A percentile compares a stretch with the other conserved stretches of the same genome.
Conservation (phyloP, 2,797 vertebrate genomes). For the Trematomus bernacchii region DNA sequence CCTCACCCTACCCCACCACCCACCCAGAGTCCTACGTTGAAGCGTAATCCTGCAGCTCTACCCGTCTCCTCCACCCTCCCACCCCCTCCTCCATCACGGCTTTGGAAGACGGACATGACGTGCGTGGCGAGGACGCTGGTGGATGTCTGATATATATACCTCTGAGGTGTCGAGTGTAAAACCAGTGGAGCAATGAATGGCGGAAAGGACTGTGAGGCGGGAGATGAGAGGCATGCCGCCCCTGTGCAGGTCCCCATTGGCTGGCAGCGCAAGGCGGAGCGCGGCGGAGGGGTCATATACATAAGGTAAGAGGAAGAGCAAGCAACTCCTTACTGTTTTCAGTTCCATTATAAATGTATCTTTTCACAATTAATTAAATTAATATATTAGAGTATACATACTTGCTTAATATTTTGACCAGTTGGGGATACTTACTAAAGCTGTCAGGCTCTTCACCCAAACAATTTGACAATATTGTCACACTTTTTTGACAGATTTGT, state of each 20-base stretch:
- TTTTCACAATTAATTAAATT: background rate
- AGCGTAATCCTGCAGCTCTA: constrained; percentile 22
- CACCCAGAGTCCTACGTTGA: constrained; percentile 37
- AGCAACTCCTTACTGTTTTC: background rate
- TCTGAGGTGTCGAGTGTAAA: constrained; percentile 90
- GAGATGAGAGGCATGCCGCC: constrained; percentile 89
- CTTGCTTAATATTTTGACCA: background rate
- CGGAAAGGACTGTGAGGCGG: constrained; percentile 95
- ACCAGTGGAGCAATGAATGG: constrained; percentile 97
- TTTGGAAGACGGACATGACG: constrained; percentile 91
- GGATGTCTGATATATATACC: constrained; percentile 91
- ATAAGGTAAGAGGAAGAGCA: constrained; percentile 87
- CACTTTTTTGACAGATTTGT: too few relatives aligned
- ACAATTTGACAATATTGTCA: too few relatives aligned
- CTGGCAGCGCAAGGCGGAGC: constrained; percentile 95
- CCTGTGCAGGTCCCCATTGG: constrained; percentile 97
- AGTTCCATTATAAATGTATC: background rate
- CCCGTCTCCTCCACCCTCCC: constrained; percentile 48
- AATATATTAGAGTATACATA: background rate
- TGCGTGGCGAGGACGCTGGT: constrained; percentile 88
- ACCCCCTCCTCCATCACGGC: constrained; percentile 60
- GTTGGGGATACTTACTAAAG: too few relatives aligned
- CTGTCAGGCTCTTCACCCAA: too few relatives aligned
- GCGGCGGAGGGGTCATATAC: constrained; percentile 91
- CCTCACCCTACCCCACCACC: constrained; percentile 72